Base-by-base conservation (phyloP, 2,113 vertebrate genomes). In the Daubentonia madagascariensis region DNA sequence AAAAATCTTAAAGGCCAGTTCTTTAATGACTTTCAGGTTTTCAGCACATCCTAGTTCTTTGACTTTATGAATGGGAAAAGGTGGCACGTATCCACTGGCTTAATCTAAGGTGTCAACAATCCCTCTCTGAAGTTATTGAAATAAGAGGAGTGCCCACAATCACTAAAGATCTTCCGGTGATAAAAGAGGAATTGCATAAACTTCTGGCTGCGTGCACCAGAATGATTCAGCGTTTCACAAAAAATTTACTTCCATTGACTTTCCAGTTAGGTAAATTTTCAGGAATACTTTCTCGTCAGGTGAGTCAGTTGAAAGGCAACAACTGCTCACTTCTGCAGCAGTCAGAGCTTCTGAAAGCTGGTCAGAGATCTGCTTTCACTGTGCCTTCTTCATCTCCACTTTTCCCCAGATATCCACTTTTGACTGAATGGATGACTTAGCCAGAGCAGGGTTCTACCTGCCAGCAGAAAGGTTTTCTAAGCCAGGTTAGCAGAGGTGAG, bases 201-300 rank as follows among this genome's bases (percentile, higher is more conserved):
- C 90, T 93, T 72, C 95, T 98, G 98, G 98, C 98, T 90, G 59
- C 0, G 1, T 7, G 7, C n/a, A 97, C 95, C 94, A 96, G 84
- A 96, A 96, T 99, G 98, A 99, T 98, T 99, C 99, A 99, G 99
- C 98, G 30, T 13, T 98, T 98, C 96, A 40, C 50, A 28, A 17
- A 85, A 80, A 92, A 98, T 86, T 65, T 30, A 9, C 92, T 97
- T 91, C 94, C 97, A 68, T 97, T 93, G 94, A 59, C 96, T 98
- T 96, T 97, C 93, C 95, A 40, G 96, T 91, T 50, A 97, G 96
- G 79, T 97, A 92, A 93, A 85, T 83, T 97, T 97, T 92, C 86
- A 11, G 95, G 75, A 96, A 87, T 30, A 65, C 94, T 95, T 97
- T 95, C 98, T 96, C 91, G 79, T 86, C 28, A 32, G 12, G 54